Evolutionary conservation across 1,140 invertebrate species (phyloP), one percentile per base, ranked within the genome.

Genomic region (Helicoverpa zea): DNA sequence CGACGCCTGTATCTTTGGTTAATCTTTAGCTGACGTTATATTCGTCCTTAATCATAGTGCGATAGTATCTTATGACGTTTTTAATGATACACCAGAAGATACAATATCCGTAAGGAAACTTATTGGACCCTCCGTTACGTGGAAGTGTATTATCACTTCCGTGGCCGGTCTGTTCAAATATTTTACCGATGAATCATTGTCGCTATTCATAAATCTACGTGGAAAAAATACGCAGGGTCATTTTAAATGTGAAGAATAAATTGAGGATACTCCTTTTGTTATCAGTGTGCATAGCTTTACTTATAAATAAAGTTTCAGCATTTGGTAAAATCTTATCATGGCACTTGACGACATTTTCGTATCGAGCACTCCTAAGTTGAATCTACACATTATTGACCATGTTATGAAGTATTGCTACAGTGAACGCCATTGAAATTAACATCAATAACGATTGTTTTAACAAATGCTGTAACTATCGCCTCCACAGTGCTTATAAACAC

Each of bases 401-500:
- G 64, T 49, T 43, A 16, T 49, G 16, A 68, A 68, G 11, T 16
- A 68, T 68, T 68, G 64, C 18, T 49, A 23, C 18, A 68, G 5
- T 9, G 5, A 68, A 29, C 58, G n/a, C 47, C 47, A 66, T 66
- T n/a, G 63, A 35, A 47, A 47, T 68, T 68, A 49, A 49, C 11
- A n/a, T 68, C 64, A 68, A 68, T 68, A 68, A 18, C 43, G 16
- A 49, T 68, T 68, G 64, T 68, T 68, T 49, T 49, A 47, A 68
- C 11, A 51, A 47, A 68, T 23, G 16, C 35, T 47, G 11, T 47
- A 11, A 47, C 35, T 13, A 16, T 10, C 7, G n/a, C 16, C 29
- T 61, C 58, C 11, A 30, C 18, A 29, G 35, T 43, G 35, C 18
- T 13, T 43, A 43, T 43, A 43, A 43, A 43, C 35, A 43, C 35